phyloP scores from a whole-genome alignment of 2,888 invertebrate genomes.

The Mesorhabditis sp. region DNA sequence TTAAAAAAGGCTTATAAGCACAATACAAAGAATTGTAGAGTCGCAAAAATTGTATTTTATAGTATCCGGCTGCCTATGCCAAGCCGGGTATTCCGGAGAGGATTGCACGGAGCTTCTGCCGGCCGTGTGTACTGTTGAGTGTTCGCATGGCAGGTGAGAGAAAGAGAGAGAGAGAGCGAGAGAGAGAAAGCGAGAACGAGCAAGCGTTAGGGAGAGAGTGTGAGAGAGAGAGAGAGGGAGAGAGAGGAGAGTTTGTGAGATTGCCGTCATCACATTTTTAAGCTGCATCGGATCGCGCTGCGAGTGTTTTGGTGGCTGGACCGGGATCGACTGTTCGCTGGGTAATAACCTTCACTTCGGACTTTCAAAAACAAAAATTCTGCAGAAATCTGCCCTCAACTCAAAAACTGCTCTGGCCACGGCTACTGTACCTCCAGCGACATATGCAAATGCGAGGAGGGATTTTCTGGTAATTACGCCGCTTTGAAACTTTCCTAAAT shows the following conservation, averaged over 20 bases:
- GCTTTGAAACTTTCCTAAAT: background rate
- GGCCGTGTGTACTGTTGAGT: background rate
- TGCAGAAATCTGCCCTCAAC: slow-evolving; percentile 3
- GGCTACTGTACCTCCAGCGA: background rate
- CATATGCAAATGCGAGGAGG: background rate
- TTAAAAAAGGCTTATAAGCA: too few relatives aligned
- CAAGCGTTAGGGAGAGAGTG: too few relatives aligned
- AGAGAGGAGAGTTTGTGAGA: too few relatives aligned
- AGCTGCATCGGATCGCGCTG: background rate
- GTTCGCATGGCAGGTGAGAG: background rate
- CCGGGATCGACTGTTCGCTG: background rate
- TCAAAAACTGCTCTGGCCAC: background rate
- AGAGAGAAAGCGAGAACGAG: too few relatives aligned
- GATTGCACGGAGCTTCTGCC: background rate
- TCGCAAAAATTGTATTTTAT: background rate
- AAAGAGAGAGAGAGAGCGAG: too few relatives aligned
- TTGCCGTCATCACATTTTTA: background rate
- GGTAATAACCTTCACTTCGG: background rate
- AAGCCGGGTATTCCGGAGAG: background rate
- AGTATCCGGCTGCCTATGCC: slow-evolving; percentile 1
- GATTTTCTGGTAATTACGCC: background rate
- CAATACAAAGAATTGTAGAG: too few relatives aligned
- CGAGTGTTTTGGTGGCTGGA: background rate
- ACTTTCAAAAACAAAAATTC: background rate
- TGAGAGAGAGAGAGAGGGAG: too few relatives aligned